Evolutionary conservation across 2,113 vertebrate genomes (phyloP).

Genomic region (Bettongia penicillata): DNA sequence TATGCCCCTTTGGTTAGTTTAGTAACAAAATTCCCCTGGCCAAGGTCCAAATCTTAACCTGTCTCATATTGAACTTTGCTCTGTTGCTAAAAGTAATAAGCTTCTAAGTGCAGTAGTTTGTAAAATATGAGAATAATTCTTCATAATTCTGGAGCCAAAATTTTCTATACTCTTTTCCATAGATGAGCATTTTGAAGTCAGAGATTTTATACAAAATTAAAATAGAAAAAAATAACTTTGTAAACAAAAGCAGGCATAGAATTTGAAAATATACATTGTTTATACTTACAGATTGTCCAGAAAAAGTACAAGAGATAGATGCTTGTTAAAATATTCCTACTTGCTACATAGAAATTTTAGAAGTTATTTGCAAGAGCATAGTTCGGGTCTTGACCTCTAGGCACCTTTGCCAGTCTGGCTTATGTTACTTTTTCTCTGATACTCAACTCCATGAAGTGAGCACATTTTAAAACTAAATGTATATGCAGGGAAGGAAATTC

Average conservation of each 20-base stretch:
- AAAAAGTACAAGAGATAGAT: background rate
- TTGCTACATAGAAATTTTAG: slow-evolving; percentile 45
- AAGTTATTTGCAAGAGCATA: background rate
- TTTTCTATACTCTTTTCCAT: slow-evolving; percentile 38
- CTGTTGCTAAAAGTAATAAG: slow-evolving; percentile 30
- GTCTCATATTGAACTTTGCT: slow-evolving; percentile 43
- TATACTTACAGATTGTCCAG: slow-evolving; percentile 2
- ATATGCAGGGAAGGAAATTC: background rate
- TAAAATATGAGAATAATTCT: slow-evolving; percentile 20
- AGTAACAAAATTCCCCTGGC: slow-evolving; percentile 8
- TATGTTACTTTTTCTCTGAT: background rate
- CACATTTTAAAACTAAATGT: slow-evolving; percentile 2
- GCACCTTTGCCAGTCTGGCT: background rate
- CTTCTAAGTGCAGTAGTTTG: slow-evolving; percentile 12
- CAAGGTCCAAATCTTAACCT: slow-evolving; percentile 23
- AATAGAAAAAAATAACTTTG: slow-evolving; percentile 42
- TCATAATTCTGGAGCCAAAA: slow-evolving; percentile 10
- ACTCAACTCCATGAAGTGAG: background rate
- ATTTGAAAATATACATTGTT: slow-evolving; percentile 17
- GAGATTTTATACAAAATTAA: slow-evolving; percentile 16
- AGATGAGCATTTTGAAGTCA: slow-evolving; percentile 34
- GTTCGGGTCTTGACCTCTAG: background rate
- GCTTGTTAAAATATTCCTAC: background rate
- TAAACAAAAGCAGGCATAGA: background rate
- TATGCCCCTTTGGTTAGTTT: slow-evolving; percentile 34